Evolutionary conservation across 2,113 vertebrate genomes (phyloP).

Genomic region (Ascaphus truei): DNA sequence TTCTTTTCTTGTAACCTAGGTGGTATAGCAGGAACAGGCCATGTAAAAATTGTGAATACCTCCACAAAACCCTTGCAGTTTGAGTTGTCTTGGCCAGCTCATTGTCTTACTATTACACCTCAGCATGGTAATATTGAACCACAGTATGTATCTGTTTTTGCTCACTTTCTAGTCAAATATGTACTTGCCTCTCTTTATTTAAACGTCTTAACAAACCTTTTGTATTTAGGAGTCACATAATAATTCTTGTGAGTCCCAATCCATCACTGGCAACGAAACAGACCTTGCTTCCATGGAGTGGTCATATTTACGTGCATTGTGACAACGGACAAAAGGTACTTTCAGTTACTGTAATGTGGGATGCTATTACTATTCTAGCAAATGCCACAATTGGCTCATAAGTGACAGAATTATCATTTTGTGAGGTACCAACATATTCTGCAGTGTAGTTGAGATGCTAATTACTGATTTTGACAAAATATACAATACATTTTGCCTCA

Average conservation of each 20-base stretch:
- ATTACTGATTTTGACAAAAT: too few species aligned
- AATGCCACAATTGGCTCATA: too few species aligned
- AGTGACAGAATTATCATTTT: too few species aligned
- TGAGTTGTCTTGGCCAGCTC: constrained; percentile 92
- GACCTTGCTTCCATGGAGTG: constrained; percentile 83
- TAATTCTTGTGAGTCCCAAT: constrained; percentile 90
- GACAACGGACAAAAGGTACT: constrained; percentile 81
- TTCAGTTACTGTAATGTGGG: too few species aligned
- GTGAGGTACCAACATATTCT: too few species aligned
- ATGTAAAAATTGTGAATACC: constrained; percentile 73
- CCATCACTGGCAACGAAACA: constrained; percentile 74
- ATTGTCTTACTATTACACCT: constrained; percentile 89
- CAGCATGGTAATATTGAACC: constrained; percentile 82
- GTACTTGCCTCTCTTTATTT: neutral
- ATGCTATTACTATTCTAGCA: too few species aligned
- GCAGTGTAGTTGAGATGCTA: too few species aligned
- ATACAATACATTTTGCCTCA: too few species aligned
- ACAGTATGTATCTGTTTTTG: constrained; percentile 61
- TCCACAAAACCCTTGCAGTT: constrained; percentile 69
- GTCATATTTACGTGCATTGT: constrained; percentile 82
- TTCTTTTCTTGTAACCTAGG: constrained; percentile 53
- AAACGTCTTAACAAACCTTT: neutral
- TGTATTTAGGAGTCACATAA: constrained; percentile 67
- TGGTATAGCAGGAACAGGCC: constrained; percentile 60
- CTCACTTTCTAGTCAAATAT: neutral